Evolutionary conservation across 2,888 invertebrate species (phyloP).

Genomic region (Phaedon cochleariae): DNA sequence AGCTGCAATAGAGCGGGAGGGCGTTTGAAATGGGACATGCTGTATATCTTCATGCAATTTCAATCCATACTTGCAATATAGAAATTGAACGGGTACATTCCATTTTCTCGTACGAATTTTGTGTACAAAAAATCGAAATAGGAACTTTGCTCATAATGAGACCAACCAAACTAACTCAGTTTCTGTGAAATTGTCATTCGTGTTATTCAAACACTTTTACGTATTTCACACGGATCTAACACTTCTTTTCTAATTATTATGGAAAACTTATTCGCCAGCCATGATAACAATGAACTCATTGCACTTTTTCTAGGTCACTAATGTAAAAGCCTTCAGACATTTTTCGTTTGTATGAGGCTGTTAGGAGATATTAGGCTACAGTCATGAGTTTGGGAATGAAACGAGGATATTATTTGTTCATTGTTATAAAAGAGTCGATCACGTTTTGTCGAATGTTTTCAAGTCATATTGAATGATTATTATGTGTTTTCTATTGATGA

Average conservation of each 20-base stretch:
- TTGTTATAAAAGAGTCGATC: neutral
- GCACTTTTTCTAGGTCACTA: conserved; percentile 22
- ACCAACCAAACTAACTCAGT: too few species aligned
- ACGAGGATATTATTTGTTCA: neutral
- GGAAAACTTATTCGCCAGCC: conserved; percentile 23
- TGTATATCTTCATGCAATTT: too few species aligned
- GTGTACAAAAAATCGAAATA: too few species aligned
- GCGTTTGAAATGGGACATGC: too few species aligned
- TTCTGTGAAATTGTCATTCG: neutral
- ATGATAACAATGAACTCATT: conserved; percentile 24
- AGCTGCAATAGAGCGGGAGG: too few species aligned
- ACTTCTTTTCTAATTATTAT: conserved; percentile 25
- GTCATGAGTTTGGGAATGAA: neutral
- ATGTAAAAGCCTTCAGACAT: neutral
- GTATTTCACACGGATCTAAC: conserved; percentile 24
- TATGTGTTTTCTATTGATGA: neutral
- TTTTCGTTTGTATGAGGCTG: neutral
- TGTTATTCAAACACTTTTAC: neutral
- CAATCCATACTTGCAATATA: too few species aligned
- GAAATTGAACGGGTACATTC: too few species aligned
- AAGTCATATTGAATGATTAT: neutral
- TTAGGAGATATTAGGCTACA: neutral
- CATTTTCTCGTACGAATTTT: too few species aligned
- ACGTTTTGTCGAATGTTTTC: neutral
- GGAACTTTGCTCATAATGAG: too few species aligned